Conservation (phyloP, 1,140 invertebrate species). For the Aphaenogaster rudis region DNA sequence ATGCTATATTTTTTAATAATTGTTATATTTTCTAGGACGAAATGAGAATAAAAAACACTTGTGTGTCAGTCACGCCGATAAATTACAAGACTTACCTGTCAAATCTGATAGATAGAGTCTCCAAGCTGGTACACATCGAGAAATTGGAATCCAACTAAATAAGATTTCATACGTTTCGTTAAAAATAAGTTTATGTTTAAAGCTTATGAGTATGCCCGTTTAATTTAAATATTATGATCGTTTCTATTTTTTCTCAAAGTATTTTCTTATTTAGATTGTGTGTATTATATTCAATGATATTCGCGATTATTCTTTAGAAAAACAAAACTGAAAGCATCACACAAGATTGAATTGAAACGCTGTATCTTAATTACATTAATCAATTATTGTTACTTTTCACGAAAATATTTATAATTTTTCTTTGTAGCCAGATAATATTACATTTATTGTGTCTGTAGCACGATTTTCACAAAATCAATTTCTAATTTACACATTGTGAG, state of each 20-base stretch:
- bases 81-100: constrained; percentile 93
- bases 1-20: constrained; percentile 21
- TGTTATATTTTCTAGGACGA: constrained; percentile 91
- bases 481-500: not conserved
- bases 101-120: constrained; percentile 90
- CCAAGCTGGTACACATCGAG: constrained; percentile 88
- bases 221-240: not conserved
- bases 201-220: not conserved
- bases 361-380: not conserved
- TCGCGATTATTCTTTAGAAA: not conserved
- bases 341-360: not conserved
- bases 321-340: not conserved
- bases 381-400: not conserved
- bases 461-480: constrained; percentile 10
- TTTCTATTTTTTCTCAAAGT: not conserved
- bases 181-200: constrained; percentile 6
- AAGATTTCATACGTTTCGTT: not conserved
- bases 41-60: constrained; percentile 92
- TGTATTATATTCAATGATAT: not conserved
- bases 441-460: not conserved
- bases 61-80: constrained; percentile 90
- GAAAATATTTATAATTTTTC: constrained; percentile 6
- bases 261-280: not conserved
- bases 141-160: constrained; percentile 39
- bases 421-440: not conserved